Evolutionary conservation across 2,797 vertebrate species (phyloP).

Genomic region (Centropyge bicolor): DNA sequence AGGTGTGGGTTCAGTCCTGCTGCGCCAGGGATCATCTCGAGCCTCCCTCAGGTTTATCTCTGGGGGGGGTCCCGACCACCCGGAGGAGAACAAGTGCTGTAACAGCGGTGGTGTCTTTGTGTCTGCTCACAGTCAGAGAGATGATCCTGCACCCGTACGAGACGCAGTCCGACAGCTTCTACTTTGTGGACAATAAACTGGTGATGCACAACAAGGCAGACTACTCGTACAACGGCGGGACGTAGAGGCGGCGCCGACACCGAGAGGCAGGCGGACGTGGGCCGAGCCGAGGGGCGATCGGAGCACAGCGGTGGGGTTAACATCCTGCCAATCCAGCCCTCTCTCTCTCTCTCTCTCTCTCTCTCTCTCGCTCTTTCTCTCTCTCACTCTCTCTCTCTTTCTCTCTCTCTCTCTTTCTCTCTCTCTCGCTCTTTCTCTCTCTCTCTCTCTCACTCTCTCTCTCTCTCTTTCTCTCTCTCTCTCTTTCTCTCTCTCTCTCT

Average conservation of each 20-base stretch:
- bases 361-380: conserved; percentile 42
- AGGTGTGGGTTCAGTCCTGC: no score
- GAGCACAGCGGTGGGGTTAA: conserved; percentile 48
- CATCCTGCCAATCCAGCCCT: conserved; percentile 46
- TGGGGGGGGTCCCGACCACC: no score
- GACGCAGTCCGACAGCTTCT: conserved; percentile 99
- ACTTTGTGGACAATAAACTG: conserved; percentile 99
- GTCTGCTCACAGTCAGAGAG: conserved; percentile 88
- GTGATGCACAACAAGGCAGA: conserved; percentile 99
- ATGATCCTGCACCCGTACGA: conserved; percentile 97
- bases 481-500: conserved; percentile 35
- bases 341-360: conserved; percentile 30
- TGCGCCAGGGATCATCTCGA: background rate
- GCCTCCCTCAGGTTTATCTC: background rate
- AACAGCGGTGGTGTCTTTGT: conserved; percentile 36
- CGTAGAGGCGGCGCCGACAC: conserved; percentile 75
- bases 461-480: conserved; percentile 25
- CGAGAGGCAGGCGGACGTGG: conserved; percentile 45
- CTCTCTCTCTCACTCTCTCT: conserved; percentile 24
- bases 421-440: conserved; percentile 31
- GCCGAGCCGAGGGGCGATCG: conserved; percentile 53
- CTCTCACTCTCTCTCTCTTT: conserved; percentile 11
- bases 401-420: conserved; percentile 28
- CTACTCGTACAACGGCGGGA: conserved; percentile 96
- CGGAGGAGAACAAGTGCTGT: background rate